These are phyloP conservation scores for Thermophis baileyi DNA, from an alignment of 2,113 vertebrate genomes.

Conservation along the genomic window DNA sequence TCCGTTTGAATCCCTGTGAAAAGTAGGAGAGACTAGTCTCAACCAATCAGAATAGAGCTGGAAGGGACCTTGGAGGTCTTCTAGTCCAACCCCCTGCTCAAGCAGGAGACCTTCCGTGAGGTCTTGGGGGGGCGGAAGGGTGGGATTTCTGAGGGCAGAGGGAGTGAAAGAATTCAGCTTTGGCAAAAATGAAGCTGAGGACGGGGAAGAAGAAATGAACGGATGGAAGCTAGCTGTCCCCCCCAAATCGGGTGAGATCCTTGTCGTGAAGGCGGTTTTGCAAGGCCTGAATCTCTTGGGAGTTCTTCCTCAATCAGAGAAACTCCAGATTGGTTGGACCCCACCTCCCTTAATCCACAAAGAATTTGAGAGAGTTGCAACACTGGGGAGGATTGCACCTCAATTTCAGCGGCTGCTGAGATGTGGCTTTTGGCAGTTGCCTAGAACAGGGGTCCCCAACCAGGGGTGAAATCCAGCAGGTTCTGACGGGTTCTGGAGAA, in stretches of 20 bases:
- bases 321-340: too few species aligned
- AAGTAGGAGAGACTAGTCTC: background rate
- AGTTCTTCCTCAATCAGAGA: background rate
- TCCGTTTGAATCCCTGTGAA: background rate
- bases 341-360: too few species aligned
- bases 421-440: too few species aligned
- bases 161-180: background rate
- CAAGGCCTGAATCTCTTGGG: background rate
- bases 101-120: background rate
- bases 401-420: too few species aligned
- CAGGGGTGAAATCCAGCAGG: too few species aligned
- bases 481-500: too few species aligned
- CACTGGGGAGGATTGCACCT: too few species aligned
- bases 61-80: too few species aligned
- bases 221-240: background rate
- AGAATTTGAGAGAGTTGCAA: too few species aligned
- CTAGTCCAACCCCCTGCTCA: too few species aligned
- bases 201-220: background rate
- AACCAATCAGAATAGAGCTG: too few species aligned
- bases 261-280: background rate
- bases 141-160: background rate
- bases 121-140: background rate
- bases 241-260: background rate
- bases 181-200: background rate
- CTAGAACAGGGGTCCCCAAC: too few species aligned